Conservation (phyloP, 35 echinoderm and acorn worm genomes). For the Strongylocentrotus purpuratus region DNA sequence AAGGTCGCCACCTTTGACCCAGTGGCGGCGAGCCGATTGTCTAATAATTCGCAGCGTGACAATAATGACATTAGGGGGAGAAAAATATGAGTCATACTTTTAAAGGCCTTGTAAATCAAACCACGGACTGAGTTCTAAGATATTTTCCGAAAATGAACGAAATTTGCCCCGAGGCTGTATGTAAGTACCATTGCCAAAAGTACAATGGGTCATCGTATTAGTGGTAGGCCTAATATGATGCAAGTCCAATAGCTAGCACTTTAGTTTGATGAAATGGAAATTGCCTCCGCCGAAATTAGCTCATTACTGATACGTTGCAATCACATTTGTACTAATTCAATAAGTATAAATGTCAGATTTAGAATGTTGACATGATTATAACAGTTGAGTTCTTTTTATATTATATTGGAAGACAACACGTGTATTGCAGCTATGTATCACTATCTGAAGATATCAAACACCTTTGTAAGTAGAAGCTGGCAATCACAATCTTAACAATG, state of each 20-base stretch:
- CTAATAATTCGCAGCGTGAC: neutral
- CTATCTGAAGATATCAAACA: no score
- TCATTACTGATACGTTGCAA: neutral
- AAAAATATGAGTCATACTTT: constrained; percentile 2
- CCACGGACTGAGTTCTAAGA: neutral
- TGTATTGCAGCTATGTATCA: no score
- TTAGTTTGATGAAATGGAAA: neutral
- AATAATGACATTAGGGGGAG: neutral
- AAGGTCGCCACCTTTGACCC: neutral
- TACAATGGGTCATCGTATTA: neutral
- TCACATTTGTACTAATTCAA: no score
- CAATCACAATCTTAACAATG: no score
- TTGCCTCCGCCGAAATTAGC: neutral
- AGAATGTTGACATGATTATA: no score
- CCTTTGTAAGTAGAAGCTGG: no score
- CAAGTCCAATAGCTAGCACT: neutral
- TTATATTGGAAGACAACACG: no score
- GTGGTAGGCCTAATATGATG: neutral
- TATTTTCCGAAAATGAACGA: neutral
- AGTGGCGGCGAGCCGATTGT: neutral
- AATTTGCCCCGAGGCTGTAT: neutral
- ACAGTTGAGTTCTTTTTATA: no score
- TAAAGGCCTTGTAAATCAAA: neutral
- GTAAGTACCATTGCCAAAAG: neutral
- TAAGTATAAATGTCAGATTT: no score